Evolutionary conservation across 2,797 vertebrate genomes (phyloP).

Genomic region (Coranthus polyacanthus): DNA sequence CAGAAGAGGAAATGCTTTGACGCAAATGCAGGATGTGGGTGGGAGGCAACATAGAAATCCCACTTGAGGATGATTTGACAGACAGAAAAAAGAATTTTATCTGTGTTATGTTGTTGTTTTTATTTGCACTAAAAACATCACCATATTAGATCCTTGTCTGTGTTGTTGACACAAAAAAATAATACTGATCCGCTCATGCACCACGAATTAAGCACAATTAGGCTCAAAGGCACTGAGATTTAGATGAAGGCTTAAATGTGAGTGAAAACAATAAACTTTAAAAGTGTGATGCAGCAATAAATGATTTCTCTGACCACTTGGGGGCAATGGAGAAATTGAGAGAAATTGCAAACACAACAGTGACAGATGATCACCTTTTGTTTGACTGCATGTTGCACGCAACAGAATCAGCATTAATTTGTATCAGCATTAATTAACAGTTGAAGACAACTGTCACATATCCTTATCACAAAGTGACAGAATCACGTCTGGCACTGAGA

Average conservation of each 20-base stretch:
- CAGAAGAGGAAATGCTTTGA: constrained; percentile 61
- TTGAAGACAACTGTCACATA: constrained; percentile 2
- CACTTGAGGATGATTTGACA: constrained; percentile 65
- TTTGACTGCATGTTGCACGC: not conserved
- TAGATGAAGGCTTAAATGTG: not conserved
- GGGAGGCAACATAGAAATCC: constrained; percentile 42
- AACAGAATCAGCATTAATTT: not conserved
- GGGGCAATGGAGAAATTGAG: not conserved
- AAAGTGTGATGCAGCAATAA: constrained; percentile 1
- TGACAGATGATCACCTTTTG: not conserved
- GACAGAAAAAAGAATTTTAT: constrained; percentile 57
- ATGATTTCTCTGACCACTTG: constrained; percentile 10
- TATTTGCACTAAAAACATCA: constrained; percentile 50
- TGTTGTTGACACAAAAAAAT: constrained; percentile 40
- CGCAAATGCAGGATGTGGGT: constrained; percentile 48
- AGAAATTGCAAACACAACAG: not conserved
- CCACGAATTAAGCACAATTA: constrained; percentile 5
- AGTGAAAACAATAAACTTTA: constrained; percentile 7
- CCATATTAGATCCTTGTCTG: constrained; percentile 19
- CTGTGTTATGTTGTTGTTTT: constrained; percentile 56
- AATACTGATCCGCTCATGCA: constrained; percentile 19
- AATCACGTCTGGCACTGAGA: constrained; percentile 17
- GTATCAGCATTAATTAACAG: not conserved
- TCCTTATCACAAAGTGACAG: constrained; percentile 19
- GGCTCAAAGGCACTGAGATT: constrained; percentile 3